These are phyloP conservation scores for Urechis unicinctus DNA, from an alignment of 2,888 invertebrate genomes.

Conservation along the genomic window DNA sequence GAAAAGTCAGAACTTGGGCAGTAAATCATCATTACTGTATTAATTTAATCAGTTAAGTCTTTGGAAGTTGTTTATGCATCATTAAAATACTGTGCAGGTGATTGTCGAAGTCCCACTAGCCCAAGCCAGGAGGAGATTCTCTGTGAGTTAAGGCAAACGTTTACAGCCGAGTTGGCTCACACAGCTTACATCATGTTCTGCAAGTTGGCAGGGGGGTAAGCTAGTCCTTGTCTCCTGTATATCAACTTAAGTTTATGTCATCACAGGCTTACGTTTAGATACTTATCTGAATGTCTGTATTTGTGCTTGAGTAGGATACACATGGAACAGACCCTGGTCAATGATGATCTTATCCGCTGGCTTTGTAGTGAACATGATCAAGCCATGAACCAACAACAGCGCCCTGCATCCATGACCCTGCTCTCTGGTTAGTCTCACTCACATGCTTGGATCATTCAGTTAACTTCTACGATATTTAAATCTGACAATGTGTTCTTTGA, in stretches of 20 bases:
- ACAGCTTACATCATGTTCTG: constrained; percentile 63
- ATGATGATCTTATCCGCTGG: constrained; percentile 69
- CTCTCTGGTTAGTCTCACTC: too few relatives aligned
- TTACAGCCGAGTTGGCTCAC: constrained; percentile 78
- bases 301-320: constrained; percentile 36
- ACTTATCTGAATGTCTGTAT: too few relatives aligned
- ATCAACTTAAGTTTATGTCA: too few relatives aligned
- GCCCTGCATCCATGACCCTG: too few relatives aligned
- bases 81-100: too few relatives aligned
- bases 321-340: constrained; percentile 53
- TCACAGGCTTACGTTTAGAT: background rate
- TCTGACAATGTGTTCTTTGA: too few relatives aligned
- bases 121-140: constrained; percentile 12
- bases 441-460: too few relatives aligned
- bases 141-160: constrained; percentile 74
- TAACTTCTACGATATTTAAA: too few relatives aligned
- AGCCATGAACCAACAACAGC: constrained; percentile 13
- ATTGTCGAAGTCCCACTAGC: too few relatives aligned
- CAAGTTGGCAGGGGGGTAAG: constrained; percentile 51
- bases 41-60: background rate
- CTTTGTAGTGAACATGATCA: constrained; percentile 68
- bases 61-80: too few relatives aligned
- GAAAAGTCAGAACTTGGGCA: too few relatives aligned
- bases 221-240: background rate
- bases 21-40: too few relatives aligned